Conservation (phyloP, 2,888 invertebrate species). For the Lasioglossum oenotherae region DNA sequence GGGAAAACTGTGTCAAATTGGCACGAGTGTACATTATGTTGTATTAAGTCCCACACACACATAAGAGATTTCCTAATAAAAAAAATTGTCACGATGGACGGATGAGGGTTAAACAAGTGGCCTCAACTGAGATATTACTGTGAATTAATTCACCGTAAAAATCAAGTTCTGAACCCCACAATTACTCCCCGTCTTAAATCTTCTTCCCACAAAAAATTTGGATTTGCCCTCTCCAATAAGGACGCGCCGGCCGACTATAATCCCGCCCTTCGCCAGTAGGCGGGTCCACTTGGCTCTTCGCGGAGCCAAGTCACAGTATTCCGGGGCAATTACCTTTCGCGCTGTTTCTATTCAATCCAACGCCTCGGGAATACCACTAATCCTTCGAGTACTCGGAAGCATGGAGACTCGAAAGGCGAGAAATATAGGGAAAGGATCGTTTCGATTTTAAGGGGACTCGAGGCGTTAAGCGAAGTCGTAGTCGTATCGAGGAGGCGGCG, state of each 20-base stretch:
- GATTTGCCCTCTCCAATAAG: background rate
- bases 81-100: no score
- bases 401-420: conserved; percentile 10
- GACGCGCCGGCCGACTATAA: background rate
- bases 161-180: background rate
- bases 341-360: background rate
- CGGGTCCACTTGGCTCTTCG: background rate
- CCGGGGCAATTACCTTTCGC: background rate
- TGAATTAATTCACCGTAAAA: background rate
- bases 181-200: background rate
- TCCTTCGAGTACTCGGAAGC: background rate
- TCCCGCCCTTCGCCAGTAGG: background rate
- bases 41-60: no score
- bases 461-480: conserved; percentile 20
- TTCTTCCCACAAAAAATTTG: background rate
- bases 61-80: no score
- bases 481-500: conserved; percentile 20
- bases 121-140: no score
- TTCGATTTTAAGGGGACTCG: conserved; percentile 16
- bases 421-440: conserved; percentile 9
- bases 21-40: no score
- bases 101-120: no score
- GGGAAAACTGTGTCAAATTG: no score
- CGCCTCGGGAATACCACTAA: background rate
- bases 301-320: background rate